Conservation (phyloP, 2,113 vertebrate species). For the Ivindomyrus marchei region DNA sequence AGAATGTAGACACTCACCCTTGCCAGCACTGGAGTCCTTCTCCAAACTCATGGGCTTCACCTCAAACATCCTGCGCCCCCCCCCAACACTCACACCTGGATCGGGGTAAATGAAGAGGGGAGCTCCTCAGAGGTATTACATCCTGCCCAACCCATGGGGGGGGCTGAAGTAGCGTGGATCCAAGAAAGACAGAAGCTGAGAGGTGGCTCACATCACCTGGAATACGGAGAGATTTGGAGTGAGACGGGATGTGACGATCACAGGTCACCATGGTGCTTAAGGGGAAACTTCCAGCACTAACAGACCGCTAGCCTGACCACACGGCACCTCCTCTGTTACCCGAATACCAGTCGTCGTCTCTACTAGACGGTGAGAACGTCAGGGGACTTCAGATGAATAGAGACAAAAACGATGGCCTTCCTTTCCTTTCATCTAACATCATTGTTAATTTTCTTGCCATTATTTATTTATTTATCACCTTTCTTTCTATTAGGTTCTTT, state of each 20-base stretch:
- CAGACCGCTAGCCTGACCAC: not conserved
- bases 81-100: not conserved
- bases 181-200: not conserved
- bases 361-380: not conserved
- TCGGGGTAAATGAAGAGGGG: not conserved
- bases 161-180: no score
- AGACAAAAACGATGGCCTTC: not conserved
- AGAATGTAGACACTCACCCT: conserved; percentile 59
- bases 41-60: conserved; percentile 76
- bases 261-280: not conserved
- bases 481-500: not conserved
- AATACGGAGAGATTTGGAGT: not conserved
- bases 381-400: not conserved
- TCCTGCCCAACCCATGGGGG: not conserved
- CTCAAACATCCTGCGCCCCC: conserved; percentile 61
- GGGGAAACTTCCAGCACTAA: not conserved
- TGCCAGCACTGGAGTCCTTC: conserved; percentile 71
- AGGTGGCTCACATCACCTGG: not conserved
- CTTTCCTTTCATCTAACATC: not conserved
- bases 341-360: not conserved
- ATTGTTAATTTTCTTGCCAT: not conserved
- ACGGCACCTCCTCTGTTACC: not conserved
- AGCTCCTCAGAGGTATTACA: not conserved
- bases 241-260: not conserved
- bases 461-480: not conserved